Conservation (phyloP, 2,797 vertebrate genomes). For the Cetoscarus ocellatus region DNA sequence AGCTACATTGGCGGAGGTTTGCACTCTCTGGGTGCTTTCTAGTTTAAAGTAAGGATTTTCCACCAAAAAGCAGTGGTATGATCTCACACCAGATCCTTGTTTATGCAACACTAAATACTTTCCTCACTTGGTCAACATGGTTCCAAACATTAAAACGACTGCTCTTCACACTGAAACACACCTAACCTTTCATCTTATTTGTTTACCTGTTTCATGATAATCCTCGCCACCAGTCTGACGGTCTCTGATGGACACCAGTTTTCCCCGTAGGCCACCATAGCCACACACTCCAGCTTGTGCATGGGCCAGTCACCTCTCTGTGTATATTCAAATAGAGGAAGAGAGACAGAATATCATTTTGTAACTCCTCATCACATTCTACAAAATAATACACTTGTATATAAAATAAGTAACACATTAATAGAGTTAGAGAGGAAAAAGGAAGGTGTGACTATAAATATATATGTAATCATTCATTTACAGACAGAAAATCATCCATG, state of each 20-base stretch:
- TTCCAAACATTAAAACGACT: neutral
- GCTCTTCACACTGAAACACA: neutral
- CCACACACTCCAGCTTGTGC: conserved; percentile 96
- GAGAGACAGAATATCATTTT: neutral
- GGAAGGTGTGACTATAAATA: neutral
- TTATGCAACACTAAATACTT: too few relatives aligned
- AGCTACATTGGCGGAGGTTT: too few relatives aligned
- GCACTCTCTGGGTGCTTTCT: too few relatives aligned
- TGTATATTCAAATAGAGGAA: neutral
- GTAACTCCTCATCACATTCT: neutral
- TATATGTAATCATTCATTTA: neutral
- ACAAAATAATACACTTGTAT: neutral
- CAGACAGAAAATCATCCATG: conserved; percentile 3
- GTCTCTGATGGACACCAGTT: conserved; percentile 98
- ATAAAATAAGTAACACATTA: too few relatives aligned
- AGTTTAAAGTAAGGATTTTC: too few relatives aligned
- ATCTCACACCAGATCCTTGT: too few relatives aligned
- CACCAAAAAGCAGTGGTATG: too few relatives aligned
- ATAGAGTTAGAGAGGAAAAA: neutral
- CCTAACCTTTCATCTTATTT: neutral
- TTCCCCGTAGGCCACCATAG: conserved; percentile 93
- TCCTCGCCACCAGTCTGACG: conserved; percentile 93
- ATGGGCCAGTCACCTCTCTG: conserved; percentile 96
- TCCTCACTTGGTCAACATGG: neutral
- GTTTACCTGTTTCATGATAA: conserved; percentile 95